phyloP scores from a whole-genome alignment of 1,140 invertebrate species.

The Leptopilina boulardi region DNA sequence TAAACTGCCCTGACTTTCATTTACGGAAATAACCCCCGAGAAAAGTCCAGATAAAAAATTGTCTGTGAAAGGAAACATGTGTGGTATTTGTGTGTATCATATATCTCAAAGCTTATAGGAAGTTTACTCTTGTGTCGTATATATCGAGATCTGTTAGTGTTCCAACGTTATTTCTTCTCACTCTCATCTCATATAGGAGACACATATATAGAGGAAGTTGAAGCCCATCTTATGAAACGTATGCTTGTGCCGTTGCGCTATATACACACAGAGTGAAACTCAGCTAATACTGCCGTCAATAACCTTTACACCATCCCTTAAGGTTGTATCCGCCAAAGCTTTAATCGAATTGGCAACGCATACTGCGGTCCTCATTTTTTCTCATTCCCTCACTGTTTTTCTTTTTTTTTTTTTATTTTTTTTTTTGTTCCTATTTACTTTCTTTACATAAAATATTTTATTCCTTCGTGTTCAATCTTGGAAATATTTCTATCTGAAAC shows the following conservation, averaged over 20 bases:
- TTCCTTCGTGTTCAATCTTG: background rate
- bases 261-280: background rate
- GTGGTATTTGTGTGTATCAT: slow-evolving; percentile 18
- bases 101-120: slow-evolving; percentile 28
- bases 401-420: no score
- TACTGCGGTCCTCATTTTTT: background rate
- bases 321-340: slow-evolving; percentile 4
- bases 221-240: slow-evolving; percentile 17
- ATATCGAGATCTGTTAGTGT: slow-evolving; percentile 6
- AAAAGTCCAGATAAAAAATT: slow-evolving; percentile 27
- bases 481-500: slow-evolving; percentile 3
- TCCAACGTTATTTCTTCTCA: slow-evolving; percentile 22
- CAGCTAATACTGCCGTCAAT: slow-evolving; percentile 27
- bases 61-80: slow-evolving; percentile 11
- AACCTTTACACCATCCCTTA: slow-evolving; percentile 23
- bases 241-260: background rate
- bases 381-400: background rate
- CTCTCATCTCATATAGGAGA: background rate
- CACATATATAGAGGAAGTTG: slow-evolving; percentile 13
- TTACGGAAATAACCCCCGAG: background rate
- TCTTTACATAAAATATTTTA: background rate
- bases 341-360: slow-evolving; percentile 28
- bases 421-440: background rate
- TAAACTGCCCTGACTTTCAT: slow-evolving; percentile 3
- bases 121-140: slow-evolving; percentile 27